Conservation (phyloP, 2,888 invertebrate genomes). For the Bellardia bayeri region DNA sequence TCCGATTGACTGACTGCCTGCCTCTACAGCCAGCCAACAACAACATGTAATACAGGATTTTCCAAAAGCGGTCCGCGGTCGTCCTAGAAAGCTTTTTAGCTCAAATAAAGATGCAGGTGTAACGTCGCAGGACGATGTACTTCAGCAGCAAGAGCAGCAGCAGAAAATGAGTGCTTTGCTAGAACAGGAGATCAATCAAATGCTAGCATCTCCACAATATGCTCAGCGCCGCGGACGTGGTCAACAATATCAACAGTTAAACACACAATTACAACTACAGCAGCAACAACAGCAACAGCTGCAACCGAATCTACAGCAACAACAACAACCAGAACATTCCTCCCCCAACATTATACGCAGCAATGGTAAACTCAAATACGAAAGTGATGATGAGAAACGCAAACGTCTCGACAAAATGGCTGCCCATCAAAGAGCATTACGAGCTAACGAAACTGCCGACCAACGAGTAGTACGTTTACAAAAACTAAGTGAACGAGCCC, state of each 20-base stretch:
- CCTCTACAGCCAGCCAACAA: slow-evolving; percentile 70
- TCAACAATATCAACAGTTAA: slow-evolving; percentile 77
- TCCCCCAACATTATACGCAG: slow-evolving; percentile 76
- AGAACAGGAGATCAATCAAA: slow-evolving; percentile 83
- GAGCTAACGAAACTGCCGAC: slow-evolving; percentile 83
- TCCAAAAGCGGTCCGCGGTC: slow-evolving; percentile 83
- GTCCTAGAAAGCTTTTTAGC: slow-evolving; percentile 81
- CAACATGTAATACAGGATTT: slow-evolving; percentile 82
- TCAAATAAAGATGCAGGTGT: slow-evolving; percentile 63
- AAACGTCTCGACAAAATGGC: slow-evolving; percentile 83
- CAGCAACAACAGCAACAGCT: slow-evolving; percentile 56
- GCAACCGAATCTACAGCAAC: slow-evolving; percentile 74
- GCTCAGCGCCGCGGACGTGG: slow-evolving; percentile 82
- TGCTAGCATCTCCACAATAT: slow-evolving; percentile 79
- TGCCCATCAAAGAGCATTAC: slow-evolving; percentile 82
- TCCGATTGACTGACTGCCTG: background rate
- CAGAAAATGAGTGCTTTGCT: slow-evolving; percentile 82
- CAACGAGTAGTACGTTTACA: slow-evolving; percentile 82
- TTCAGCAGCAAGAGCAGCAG: slow-evolving; percentile 77
- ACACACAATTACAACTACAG: slow-evolving; percentile 70
- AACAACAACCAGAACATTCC: slow-evolving; percentile 81
- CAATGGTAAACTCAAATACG: slow-evolving; percentile 82
- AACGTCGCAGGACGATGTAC: slow-evolving; percentile 71
- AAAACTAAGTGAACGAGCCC: slow-evolving; percentile 83
- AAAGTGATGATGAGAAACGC: slow-evolving; percentile 83